A percentile compares a stretch with the other conserved stretches of the same genome.
Conservation (phyloP, 2,888 invertebrate genomes). For the Tipula confusa region DNA sequence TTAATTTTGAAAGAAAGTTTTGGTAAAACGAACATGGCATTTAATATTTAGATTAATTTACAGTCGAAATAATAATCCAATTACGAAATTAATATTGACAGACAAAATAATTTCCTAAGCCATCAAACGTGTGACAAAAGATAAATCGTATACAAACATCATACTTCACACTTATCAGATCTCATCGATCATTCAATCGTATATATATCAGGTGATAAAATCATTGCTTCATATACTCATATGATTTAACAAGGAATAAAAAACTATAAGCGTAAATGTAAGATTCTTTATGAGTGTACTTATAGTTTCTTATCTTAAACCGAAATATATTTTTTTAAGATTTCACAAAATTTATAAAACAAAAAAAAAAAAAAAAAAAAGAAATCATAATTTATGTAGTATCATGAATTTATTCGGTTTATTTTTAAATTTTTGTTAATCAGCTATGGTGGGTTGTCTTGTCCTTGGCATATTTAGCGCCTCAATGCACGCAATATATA, state of each 20-base stretch:
- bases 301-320: neutral
- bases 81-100: no score
- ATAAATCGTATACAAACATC: no score
- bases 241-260: no score
- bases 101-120: no score
- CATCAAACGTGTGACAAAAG: no score
- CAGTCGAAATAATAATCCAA: no score
- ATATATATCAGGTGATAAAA: neutral
- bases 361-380: conserved; percentile 4
- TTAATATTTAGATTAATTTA: no score
- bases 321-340: neutral
- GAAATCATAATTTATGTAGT: conserved; percentile 12
- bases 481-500: conserved; percentile 36
- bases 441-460: conserved; percentile 30
- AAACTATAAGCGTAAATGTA: neutral
- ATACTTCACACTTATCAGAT: neutral
- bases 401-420: neutral
- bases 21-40: no score
- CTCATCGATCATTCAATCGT: neutral
- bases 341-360: neutral
- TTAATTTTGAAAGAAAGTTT: no score
- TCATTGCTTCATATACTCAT: neutral
- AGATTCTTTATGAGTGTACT: neutral
- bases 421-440: neutral
- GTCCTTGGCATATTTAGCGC: conserved; percentile 39